Evolutionary conservation across 2,888 invertebrate genomes (phyloP).

Genomic region (Machimus atricapillus): DNA sequence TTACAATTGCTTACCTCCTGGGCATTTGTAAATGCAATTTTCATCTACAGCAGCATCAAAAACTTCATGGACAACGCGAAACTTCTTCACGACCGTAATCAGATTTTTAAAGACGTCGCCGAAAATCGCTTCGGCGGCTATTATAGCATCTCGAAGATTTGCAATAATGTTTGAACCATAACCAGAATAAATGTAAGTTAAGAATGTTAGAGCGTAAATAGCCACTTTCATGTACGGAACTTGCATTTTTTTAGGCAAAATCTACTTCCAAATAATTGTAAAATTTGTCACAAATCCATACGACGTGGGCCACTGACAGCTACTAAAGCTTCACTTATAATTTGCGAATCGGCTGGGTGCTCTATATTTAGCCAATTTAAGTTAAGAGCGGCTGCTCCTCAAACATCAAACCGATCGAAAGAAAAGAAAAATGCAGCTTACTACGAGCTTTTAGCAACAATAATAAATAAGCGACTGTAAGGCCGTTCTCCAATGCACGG

Average conservation of each 20-base stretch:
- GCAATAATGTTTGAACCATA: conserved; percentile 77
- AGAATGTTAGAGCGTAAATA: conserved; percentile 77
- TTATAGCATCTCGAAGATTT: conserved; percentile 79
- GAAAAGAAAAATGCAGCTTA: no score
- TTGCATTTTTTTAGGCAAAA: conserved; percentile 70
- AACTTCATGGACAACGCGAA: conserved; percentile 79
- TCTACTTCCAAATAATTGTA: not conserved
- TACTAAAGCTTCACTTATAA: not conserved
- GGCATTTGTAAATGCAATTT: conserved; percentile 78
- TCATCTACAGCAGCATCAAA: conserved; percentile 87
- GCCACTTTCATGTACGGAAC: conserved; percentile 77
- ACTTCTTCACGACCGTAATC: conserved; percentile 75
- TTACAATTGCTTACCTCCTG: conserved; percentile 67
- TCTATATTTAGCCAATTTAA: not conserved
- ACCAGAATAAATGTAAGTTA: conserved; percentile 81
- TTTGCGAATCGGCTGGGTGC: not conserved
- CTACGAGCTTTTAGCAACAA: no score
- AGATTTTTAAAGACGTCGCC: conserved; percentile 79
- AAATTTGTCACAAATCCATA: not conserved
- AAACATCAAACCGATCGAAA: no score
- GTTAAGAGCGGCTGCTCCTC: not conserved
- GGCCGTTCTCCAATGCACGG: no score
- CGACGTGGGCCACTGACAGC: not conserved
- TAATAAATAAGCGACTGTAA: no score
- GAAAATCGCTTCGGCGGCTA: conserved; percentile 81